Conservation (phyloP, 2,113 vertebrate genomes). For the Choloepus hoffmanni region DNA sequence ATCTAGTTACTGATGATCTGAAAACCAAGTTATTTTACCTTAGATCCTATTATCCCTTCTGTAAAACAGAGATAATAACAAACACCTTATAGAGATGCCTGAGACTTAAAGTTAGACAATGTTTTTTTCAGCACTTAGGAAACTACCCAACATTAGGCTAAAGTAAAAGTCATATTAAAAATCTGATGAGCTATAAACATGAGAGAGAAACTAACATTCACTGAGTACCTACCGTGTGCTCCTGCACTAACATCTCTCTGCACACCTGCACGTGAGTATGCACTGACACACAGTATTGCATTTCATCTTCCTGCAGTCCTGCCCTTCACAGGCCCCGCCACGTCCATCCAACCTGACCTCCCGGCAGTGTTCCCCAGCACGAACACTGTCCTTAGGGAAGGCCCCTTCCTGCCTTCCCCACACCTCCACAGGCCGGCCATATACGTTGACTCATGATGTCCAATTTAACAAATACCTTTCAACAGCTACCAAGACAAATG, state of each 20-base stretch:
- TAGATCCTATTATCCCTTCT: background rate
- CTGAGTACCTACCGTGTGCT: background rate
- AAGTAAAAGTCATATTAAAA: background rate
- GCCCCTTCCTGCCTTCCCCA: background rate
- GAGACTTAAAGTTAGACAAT: background rate
- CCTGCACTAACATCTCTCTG: background rate
- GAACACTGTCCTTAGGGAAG: background rate
- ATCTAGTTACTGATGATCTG: background rate
- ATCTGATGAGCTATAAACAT: background rate
- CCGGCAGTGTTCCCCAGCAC: background rate
- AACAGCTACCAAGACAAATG: background rate
- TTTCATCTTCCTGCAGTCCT: background rate
- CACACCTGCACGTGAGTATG: background rate
- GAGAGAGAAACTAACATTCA: background rate
- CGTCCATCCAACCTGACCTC: background rate
- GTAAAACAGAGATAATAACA: background rate
- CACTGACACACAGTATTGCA: background rate
- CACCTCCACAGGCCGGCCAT: no score
- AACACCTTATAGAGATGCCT: background rate
- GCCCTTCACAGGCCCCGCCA: background rate
- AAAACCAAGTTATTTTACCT: conserved; percentile 1
- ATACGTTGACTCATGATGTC: background rate
- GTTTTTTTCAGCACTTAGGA: background rate
- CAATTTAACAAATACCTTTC: background rate
- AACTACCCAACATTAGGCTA: background rate